phyloP scores from a whole-genome alignment of 2,113 vertebrate genomes.

The Oncorhynchus tshawytscha region DNA sequence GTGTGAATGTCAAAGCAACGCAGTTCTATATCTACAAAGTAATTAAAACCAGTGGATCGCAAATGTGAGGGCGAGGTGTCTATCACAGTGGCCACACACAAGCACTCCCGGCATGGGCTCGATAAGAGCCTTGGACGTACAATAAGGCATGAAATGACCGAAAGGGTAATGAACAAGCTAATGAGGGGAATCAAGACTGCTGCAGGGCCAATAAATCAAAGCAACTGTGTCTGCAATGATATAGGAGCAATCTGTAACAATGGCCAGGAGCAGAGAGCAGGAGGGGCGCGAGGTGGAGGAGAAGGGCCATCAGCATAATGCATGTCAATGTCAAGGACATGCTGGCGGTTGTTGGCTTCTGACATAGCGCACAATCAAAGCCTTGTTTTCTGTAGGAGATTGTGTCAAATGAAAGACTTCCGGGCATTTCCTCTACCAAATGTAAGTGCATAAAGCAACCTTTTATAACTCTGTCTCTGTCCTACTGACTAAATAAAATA shows the following conservation, averaged over 20 bases:
- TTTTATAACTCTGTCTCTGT: too few species aligned
- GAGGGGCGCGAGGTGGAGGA: background rate
- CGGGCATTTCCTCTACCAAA: background rate
- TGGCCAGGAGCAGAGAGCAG: conserved; percentile 38
- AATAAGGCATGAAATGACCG: conserved; percentile 59
- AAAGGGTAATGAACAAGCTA: conserved; percentile 70
- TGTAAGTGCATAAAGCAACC: background rate
- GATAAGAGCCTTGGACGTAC: conserved; percentile 44
- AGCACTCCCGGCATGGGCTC: conserved; percentile 5
- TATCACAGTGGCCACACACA: conserved; percentile 1
- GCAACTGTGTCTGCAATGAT: conserved; percentile 62
- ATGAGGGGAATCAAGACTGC: conserved; percentile 67
- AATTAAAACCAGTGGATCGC: conserved; percentile 6
- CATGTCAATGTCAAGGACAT: conserved; percentile 55
- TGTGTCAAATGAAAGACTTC: background rate
- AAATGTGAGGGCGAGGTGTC: conserved; percentile 27
- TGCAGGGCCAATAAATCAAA: conserved; percentile 69
- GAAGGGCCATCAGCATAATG: conserved; percentile 24
- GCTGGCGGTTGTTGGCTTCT: conserved; percentile 29
- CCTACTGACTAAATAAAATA: background rate
- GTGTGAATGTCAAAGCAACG: background rate
- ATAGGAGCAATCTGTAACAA: conserved; percentile 61
- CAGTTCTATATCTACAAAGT: background rate
- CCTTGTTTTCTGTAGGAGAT: conserved; percentile 12
- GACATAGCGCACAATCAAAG: conserved; percentile 1